Evolutionary conservation across 2,888 invertebrate genomes (phyloP).

Genomic region (Unio delphinus): DNA sequence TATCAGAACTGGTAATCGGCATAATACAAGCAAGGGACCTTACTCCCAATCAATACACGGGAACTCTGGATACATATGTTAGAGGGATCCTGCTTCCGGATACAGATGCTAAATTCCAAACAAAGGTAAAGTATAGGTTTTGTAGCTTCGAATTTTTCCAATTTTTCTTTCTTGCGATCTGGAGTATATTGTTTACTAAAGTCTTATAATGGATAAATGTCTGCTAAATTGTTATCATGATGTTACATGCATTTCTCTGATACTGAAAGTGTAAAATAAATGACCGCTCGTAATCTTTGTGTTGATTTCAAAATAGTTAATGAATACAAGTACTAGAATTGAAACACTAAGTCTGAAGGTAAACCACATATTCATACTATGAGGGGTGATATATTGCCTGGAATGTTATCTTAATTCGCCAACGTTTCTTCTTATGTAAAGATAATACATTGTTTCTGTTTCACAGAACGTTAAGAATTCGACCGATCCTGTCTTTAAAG

Average conservation of each 20-base stretch:
- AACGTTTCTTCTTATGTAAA: neutral
- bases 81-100: constrained; percentile 83
- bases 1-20: constrained; percentile 78
- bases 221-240: too few species aligned
- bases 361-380: neutral
- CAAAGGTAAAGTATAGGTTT: constrained; percentile 65
- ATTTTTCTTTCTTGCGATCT: too few species aligned
- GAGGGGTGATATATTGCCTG: neutral
- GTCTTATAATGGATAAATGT: too few species aligned
- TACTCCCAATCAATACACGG: constrained; percentile 75
- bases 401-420: neutral
- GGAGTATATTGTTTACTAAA: too few species aligned
- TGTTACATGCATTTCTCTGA: too few species aligned
- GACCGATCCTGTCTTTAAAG: constrained; percentile 83
- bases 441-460: constrained; percentile 3
- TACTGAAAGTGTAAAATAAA: too few species aligned
- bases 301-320: too few species aligned
- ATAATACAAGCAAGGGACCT: constrained; percentile 85
- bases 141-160: too few species aligned
- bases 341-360: too few species aligned
- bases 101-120: constrained; percentile 72
- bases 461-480: constrained; percentile 78
- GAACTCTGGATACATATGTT: constrained; percentile 82
- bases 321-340: too few species aligned
- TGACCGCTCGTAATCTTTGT: too few species aligned